These are phyloP conservation scores for Bergia puertoricense DNA, from an alignment of 92 coral and sea anemone genomes.

Conservation along the genomic window DNA sequence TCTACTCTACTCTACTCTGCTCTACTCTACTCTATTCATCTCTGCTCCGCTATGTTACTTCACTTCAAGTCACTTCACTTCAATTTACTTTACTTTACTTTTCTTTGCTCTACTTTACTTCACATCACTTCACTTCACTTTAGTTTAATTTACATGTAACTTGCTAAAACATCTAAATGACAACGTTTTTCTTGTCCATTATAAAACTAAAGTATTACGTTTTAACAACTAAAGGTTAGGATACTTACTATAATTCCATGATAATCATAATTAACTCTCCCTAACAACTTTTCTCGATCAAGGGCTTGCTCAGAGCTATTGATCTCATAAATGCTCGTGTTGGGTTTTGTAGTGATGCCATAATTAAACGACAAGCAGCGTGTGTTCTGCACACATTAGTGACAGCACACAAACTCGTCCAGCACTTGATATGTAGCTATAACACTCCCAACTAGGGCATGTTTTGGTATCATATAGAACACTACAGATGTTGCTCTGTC, in stretches of 20 bases:
- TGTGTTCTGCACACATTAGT: neutral
- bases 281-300: neutral
- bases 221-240: neutral
- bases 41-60: no score
- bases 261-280: neutral
- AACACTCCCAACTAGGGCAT: conserved; percentile 12
- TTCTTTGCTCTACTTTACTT: no score
- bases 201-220: no score
- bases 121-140: no score
- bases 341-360: neutral
- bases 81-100: no score
- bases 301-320: conserved; percentile 12
- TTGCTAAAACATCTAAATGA: no score
- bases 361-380: conserved; percentile 30
- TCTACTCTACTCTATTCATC: no score
- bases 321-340: neutral
- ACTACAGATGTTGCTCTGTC: neutral
- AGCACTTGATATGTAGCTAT: conserved; percentile 15
- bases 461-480: conserved; percentile 6
- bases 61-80: no score
- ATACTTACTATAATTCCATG: conserved; percentile 20
- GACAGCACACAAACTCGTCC: conserved; percentile 7
- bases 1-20: no score
- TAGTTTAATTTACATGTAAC: no score
- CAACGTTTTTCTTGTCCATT: no score